These are phyloP conservation scores for Papilio protenor DNA, from an alignment of 2,888 invertebrate species.

Conservation along the genomic window DNA sequence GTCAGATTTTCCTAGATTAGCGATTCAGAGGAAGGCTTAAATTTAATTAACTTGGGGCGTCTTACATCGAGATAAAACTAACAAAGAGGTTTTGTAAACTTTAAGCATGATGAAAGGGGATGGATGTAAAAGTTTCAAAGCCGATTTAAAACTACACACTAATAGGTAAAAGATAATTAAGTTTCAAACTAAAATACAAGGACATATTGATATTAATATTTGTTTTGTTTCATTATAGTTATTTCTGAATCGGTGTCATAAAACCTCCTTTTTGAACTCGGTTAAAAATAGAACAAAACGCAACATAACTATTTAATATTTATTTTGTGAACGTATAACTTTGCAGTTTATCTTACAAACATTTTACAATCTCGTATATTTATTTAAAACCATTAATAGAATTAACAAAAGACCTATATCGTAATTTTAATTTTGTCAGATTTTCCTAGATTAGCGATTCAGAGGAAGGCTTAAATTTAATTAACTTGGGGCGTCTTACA, in stretches of 20 bases:
- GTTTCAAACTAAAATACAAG: too few relatives aligned
- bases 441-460: slow-evolving; percentile 8
- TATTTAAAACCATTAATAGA: not conserved
- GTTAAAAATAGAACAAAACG: too few relatives aligned
- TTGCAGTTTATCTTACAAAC: not conserved
- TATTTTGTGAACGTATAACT: not conserved
- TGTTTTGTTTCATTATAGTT: too few relatives aligned
- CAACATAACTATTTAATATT: too few relatives aligned
- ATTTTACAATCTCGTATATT: too few relatives aligned
- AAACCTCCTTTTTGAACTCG: too few relatives aligned
- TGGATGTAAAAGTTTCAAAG: not conserved
- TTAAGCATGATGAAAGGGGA: slow-evolving; percentile 11
- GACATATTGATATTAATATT: too few relatives aligned
- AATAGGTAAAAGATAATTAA: slow-evolving; percentile 1
- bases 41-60: slow-evolving; percentile 20
- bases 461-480: slow-evolving; percentile 12
- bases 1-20: slow-evolving; percentile 6
- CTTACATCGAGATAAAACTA: slow-evolving; percentile 27
- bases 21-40: not conserved
- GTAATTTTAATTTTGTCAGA: not conserved
- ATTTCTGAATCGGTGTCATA: too few relatives aligned
- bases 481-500: slow-evolving; percentile 21
- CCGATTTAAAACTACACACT: slow-evolving; percentile 10
- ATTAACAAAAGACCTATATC: not conserved
- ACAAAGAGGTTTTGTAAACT: slow-evolving; percentile 26